Base-by-base conservation (phyloP, 1,140 invertebrate genomes). In the Rhynchophorus ferrugineus region DNA sequence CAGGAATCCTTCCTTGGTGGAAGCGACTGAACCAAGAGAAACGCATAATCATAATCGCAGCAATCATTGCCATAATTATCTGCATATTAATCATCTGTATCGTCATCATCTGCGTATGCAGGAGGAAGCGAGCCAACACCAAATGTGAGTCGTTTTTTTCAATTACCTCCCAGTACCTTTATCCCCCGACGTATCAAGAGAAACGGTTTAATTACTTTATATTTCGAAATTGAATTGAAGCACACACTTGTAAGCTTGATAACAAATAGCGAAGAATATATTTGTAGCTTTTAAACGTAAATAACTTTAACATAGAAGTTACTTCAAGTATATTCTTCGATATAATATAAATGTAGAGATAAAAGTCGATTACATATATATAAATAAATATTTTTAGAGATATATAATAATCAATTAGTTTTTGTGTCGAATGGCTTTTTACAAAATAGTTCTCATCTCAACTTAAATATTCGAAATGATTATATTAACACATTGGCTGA, bases 31-130 rank as follows among this genome's bases (percentile, higher is more conserved):
- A 84, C 56, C 82, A 83, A 60, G 82, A 89, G 61, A 83, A 86
- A 58, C 72, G 89, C 18, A 77, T 89, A 52, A 81, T 90, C 35
- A 75, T 91, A 48, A 80, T 86, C 2, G 83, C 82, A 8, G 78
- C 83, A 6, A 79, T 87, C 7, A 77, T 85, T n/a, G 80, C 81
- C 3, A 73, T 88, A 29, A 76, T 92, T 39, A 69, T 91, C 38
- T 77, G 87, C 53, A 80, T 89, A 38, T 78, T 91, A 39, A 80
- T 91, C 48, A 81, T 91, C 50, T 88, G 87, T 70, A 80, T 89
- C 63, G 81, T 87, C 58, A 86, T 92, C 62, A 85, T 87, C 62
- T 78, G 88, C 62, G 78, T 90, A 53, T 91, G 87, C 68, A 75
- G 84, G 51, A 76, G 84, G 47, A 87, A 87, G 70, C 75, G 85